Percentiles rank a stretch among this genome's conserved stretches.
Conservation (phyloP, 2,113 vertebrate species). For the Alaudala cheleensis region DNA sequence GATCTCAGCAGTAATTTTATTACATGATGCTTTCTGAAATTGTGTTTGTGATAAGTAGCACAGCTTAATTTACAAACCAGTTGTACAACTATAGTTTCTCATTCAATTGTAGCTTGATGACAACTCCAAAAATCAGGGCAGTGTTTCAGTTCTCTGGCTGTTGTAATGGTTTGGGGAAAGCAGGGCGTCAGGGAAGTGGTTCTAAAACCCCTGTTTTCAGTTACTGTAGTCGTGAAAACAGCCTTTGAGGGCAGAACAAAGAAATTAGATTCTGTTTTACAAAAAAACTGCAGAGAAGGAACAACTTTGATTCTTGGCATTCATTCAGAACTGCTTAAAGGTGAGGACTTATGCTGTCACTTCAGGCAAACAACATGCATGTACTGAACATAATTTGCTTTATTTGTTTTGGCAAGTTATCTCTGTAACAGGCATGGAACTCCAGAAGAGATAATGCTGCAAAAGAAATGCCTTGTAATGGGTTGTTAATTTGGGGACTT, state of each 20-base stretch:
- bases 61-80: not conserved
- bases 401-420: not conserved
- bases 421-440: not conserved
- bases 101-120: not conserved
- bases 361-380: not conserved
- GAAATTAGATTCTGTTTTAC: not conserved
- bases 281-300: not conserved
- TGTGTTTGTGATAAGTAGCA: not conserved
- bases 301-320: not conserved
- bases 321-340: not conserved
- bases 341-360: not conserved
- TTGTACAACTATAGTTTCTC: not conserved
- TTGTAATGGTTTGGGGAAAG: not conserved
- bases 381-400: not conserved
- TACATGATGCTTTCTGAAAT: not conserved
- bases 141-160: not conserved
- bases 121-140: not conserved
- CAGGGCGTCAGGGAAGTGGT: rapidly evolving
- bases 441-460: not conserved
- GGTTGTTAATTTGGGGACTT: not conserved
- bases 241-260: not conserved
- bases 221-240: not conserved
- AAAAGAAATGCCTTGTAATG: not conserved
- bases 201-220: not conserved
- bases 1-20: not conserved